Conservation (phyloP, 2,113 vertebrate species). For the Actinemys pallida region DNA sequence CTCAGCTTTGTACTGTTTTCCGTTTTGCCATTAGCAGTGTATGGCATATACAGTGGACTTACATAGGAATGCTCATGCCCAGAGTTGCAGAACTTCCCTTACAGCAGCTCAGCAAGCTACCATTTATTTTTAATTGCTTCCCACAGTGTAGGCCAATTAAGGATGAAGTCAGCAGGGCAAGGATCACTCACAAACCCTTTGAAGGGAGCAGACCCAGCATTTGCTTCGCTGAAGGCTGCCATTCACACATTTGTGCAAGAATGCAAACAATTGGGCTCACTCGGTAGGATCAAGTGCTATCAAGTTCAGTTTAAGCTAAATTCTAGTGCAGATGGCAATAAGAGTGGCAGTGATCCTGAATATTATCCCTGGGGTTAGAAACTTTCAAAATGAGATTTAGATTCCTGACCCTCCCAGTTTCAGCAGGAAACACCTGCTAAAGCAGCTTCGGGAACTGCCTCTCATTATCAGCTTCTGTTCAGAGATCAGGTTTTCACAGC, state of each 20-base stretch:
- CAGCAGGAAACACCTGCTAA: conserved; percentile 75
- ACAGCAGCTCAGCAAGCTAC: conserved; percentile 73
- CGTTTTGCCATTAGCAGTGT: neutral
- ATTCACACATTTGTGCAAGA: conserved; percentile 74
- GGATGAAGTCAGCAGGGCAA: conserved; percentile 76
- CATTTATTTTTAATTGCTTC: conserved; percentile 82
- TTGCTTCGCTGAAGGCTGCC: conserved; percentile 74
- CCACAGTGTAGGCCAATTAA: conserved; percentile 80
- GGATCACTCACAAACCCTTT: conserved; percentile 76
- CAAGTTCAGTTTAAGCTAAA: conserved; percentile 65
- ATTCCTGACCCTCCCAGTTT: conserved; percentile 63
- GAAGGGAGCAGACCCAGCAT: conserved; percentile 76
- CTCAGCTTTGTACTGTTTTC: neutral
- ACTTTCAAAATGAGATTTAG: conserved; percentile 79
- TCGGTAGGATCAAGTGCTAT: conserved; percentile 69
- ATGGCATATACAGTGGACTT: neutral
- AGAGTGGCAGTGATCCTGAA: conserved; percentile 66
- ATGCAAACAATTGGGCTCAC: conserved; percentile 71
- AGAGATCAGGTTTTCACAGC: conserved; percentile 58
- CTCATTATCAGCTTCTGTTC: conserved; percentile 62
- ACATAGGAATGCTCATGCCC: conserved; percentile 26
- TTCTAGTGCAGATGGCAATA: conserved; percentile 76
- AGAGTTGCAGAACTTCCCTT: conserved; percentile 42
- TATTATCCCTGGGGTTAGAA: conserved; percentile 73
- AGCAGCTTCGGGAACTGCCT: conserved; percentile 68